Evolutionary conservation across 2,113 vertebrate genomes (phyloP).

Genomic region (Cyanoderma ruficeps): DNA sequence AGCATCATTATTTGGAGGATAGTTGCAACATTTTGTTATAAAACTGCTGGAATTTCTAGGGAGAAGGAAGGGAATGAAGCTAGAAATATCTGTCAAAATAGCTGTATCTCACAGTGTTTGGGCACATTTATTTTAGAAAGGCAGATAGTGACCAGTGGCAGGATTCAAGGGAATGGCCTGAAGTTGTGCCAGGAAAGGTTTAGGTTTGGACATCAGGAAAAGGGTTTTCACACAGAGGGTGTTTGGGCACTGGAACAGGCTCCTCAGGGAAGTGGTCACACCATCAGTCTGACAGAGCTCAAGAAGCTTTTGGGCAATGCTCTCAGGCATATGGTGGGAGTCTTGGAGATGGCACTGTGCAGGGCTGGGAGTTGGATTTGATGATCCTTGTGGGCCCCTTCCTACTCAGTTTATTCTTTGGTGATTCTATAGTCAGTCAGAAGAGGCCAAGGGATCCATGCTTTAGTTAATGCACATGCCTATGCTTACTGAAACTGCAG

Average conservation of each 20-base stretch:
- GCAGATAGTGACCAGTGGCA: neutral
- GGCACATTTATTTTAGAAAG: neutral
- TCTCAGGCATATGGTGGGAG: neutral
- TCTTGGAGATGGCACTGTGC: neutral
- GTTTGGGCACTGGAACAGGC: neutral
- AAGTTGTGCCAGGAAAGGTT: neutral
- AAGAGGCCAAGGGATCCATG: neutral
- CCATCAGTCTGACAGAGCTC: neutral
- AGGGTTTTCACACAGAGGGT: neutral
- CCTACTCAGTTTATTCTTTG: neutral
- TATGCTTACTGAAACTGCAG: neutral
- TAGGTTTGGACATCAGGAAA: neutral
- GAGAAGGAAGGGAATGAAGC: neutral
- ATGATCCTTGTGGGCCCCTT: neutral
- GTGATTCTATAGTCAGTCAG: neutral
- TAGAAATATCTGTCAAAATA: neutral
- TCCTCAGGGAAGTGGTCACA: neutral
- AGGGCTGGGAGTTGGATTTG: neutral
- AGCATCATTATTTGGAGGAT: neutral
- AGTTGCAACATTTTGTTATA: neutral
- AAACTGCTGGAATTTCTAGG: neutral
- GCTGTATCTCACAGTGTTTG: neutral
- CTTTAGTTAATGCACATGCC: neutral
- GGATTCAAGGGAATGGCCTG: neutral
- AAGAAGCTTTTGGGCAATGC: neutral